Base-by-base conservation (phyloP, 2,888 invertebrate genomes). In the Mantis religiosa region DNA sequence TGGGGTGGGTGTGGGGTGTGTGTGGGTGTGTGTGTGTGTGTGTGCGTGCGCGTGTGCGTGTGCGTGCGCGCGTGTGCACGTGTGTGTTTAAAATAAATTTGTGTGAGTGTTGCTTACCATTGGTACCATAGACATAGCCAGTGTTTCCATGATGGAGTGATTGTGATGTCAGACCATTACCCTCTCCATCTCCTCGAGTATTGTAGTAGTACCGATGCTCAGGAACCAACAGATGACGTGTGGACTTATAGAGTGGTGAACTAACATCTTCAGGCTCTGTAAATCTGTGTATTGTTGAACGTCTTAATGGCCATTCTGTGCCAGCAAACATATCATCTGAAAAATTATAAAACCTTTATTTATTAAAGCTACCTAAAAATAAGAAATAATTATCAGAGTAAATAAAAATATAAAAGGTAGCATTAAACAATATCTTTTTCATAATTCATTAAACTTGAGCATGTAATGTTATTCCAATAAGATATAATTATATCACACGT, bases 191-290 rank as follows among this genome's bases (percentile, higher is more conserved):
- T 28, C 81, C 81, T 9, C 85, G 89, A 71, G 85, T 89, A 83
- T 85, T 89, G 83, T 89, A 89, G 82, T 89, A 89, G 87, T 87
- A 88, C 30, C 88, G 88, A 20, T 86, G 88, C 30, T 84, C 93
- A 14, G 96, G 96, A 87, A 96, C 95, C 90, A 96, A 94, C 86
- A 97, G 94, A 93, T 97, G 97, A 92, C 97, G 95, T 14, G 97
- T 97, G 20, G 97, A 97, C 93, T 97, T 97, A 28, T 97, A 97
- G 90, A 96, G 93, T 87, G 95, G 95, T 2, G 96, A 96, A 89
- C 95, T 95, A 89, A 95, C 95, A 91, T 97, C 97, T 90, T 96
- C 97, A 88, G 97, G 96, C 92, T 97, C 97, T 2, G 97, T 97
- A 93, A 96, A 97, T 91, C 97, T 96, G 91, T 96, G 95, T 4